Evolutionary conservation across 2,888 invertebrate species (phyloP), one percentile per base, ranked within the genome.

Genomic region (Microctonus hyperodae): DNA sequence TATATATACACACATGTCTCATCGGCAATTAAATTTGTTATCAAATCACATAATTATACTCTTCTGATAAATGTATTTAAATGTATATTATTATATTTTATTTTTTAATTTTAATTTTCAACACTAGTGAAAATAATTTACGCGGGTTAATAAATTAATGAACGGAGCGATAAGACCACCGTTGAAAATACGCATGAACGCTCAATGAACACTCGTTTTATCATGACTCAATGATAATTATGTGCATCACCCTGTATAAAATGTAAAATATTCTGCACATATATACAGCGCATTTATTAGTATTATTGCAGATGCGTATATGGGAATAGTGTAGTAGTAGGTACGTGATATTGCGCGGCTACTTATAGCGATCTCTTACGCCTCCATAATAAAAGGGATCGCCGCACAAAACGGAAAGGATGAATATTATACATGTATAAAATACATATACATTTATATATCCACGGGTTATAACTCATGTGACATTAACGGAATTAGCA

Each of bases 401-500:
- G 67, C 65, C 64, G 25, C 31, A 55, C 55, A 67, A 65, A 40
- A 60, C 65, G 64, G 69, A 73, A 72, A 70, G 71, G 22, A 70
- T 61, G 60, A 65, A 71, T 71, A 68, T n/a, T 69, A 65, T 69
- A 62, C 59, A 71, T 70, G 65, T 69, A 65, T 69, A n/a, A n/a
- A n/a, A n/a, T n/a, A n/a, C n/a, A n/a, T n/a, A n/a, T n/a, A n/a
- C n/a, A n/a, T n/a, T n/a, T n/a, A n/a, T n/a, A 62, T 63, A 65
- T 64, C 64, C 67, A 69, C 55, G 62, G 66, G 62, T 69, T 70
- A 75, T 79, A 81, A 81, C 68, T 81, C 77, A 78, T 77, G 74
- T 71, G 76, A 78, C 77, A 78, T 79, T 78, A 80, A 75, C 71
- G 68, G 70, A 79, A 81, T 80, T 80, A 79, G 77, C 80, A 79